Percentiles rank a stretch among this genome's conserved stretches.
Conservation (phyloP, 2,797 vertebrate genomes). For the Psittacula derbiana region DNA sequence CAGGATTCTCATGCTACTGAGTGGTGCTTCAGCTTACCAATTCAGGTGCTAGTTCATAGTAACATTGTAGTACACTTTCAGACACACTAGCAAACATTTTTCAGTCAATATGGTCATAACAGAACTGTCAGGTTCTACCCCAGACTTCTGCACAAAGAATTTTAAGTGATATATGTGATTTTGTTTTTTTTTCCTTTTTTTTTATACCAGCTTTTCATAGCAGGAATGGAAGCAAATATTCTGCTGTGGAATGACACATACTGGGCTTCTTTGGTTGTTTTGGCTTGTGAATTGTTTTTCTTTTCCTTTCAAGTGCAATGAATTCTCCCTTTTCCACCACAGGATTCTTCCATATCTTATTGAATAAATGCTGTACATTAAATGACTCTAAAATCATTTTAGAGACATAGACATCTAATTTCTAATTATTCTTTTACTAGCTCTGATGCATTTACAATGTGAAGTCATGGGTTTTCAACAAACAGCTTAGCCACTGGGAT, state of each 20-base stretch:
- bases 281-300: rapidly evolving
- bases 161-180: neutral
- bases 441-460: neutral
- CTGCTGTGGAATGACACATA: neutral
- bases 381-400: neutral
- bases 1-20: neutral
- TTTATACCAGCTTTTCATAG: neutral
- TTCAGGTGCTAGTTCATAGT: neutral
- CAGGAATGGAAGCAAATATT: neutral
- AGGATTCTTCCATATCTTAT: neutral
- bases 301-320: neutral
- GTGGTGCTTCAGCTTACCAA: neutral
- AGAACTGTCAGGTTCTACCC: neutral
- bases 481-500: neutral
- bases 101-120: neutral
- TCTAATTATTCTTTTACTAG: neutral
- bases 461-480: neutral
- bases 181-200: neutral
- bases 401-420: neutral
- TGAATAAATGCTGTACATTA: neutral
- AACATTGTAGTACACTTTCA: neutral
- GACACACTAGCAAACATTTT: neutral
- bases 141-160: neutral
- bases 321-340: neutral
- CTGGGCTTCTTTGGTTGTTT: neutral